Evolutionary conservation across 2,888 invertebrate genomes (phyloP), one percentile per base, ranked within the genome.

Genomic region (Neoscelio sp.): DNA sequence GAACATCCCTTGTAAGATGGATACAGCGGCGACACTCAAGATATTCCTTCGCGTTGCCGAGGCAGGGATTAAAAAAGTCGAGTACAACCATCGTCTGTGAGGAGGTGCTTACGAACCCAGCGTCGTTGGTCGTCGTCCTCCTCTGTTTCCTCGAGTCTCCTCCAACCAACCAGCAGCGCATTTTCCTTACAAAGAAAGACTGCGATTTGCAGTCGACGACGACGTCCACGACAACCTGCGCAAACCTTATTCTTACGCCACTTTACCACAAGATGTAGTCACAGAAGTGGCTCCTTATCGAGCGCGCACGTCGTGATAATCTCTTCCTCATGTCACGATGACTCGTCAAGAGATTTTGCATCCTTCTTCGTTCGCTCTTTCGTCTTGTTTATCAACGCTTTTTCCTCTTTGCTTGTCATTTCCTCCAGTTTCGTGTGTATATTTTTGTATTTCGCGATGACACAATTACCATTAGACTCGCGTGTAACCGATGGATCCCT

Each of bases 181-280:
- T 82, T 65, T 75, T 68, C 73, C 71, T 84, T 80, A 77, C 48
- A 73, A 79, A 83, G 82, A 70, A 85, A 85, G 83, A 85, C 85
- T 80, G 75, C 80, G 80, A 78, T 83, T 80, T 60, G 65, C 33
- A 65, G 58, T 58, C 65, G 46, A 80, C 81, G 82, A 80, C 81
- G 70, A 82, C 84, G 82, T 83, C 81, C 82, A 80, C 80, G 80
- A 83, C 83, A 71, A 60, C 68, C 82, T 84, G 83, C 82, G 86
- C 85, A 89, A 89, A 90, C 89, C 89, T 90, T 90, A 90, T 90
- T 90, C 90, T 90, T 90, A 89, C 88, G 88, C 89, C 85, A 89
- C 89, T 89, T 87, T 89, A 84, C 83, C 85, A 87, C 86, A 86
- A 88, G 87, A 88, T 88, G 87, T 86, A 85, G 87, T 80, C 83